Evolutionary conservation across 2,888 invertebrate genomes (phyloP).

Genomic region (Unio delphinus): DNA sequence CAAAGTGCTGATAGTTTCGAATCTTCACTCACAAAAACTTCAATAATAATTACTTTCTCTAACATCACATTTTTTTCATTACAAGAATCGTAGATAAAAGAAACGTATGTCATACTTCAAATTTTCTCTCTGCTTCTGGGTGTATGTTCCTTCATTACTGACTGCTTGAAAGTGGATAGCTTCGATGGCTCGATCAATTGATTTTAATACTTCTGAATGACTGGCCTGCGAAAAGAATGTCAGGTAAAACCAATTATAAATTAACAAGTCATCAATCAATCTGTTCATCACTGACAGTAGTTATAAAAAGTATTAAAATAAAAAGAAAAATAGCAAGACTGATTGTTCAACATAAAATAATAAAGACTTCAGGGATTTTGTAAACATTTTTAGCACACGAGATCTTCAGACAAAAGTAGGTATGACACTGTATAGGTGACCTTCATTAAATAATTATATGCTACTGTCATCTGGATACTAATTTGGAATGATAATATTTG

Average conservation of each 20-base stretch:
- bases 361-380: no score
- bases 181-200: conserved; percentile 65
- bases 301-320: not conserved
- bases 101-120: conserved; percentile 41
- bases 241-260: not conserved
- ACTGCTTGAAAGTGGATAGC: conserved; percentile 60
- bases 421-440: no score
- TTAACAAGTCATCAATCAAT: not conserved
- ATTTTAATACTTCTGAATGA: conserved; percentile 55
- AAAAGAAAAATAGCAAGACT: not conserved
- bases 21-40: no score
- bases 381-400: no score
- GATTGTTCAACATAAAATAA: not conserved
- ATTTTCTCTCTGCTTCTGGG: conserved; percentile 51
- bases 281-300: not conserved
- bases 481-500: no score
- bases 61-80: no score
- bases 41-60: no score
- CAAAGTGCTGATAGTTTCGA: no score
- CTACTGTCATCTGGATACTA: no score
- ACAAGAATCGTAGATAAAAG: no score
- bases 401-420: no score
- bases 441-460: no score
- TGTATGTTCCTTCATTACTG: conserved; percentile 43
- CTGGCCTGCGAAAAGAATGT: conserved; percentile 30